A percentile compares a stretch with the other conserved stretches of the same genome.
phyloP scores from a whole-genome alignment of 2,797 vertebrate genomes.

The Anabacerthia variegaticeps region DNA sequence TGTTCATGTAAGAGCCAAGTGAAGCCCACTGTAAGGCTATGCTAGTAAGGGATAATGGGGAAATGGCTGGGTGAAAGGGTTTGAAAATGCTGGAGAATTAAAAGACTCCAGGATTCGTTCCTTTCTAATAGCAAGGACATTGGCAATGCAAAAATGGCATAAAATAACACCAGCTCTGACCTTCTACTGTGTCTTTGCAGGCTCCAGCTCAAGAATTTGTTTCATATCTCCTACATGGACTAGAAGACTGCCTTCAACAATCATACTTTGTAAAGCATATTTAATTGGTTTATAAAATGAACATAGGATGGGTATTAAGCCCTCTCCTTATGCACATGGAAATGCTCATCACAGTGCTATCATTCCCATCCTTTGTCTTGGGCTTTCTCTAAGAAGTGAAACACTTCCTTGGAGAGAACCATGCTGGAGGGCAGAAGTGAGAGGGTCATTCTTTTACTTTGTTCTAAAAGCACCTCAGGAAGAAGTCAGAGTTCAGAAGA shows the following conservation, averaged over 20 bases:
- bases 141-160: neutral
- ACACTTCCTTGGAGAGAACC: neutral
- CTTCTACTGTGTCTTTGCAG: neutral
- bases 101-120: neutral
- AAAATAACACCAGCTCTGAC: neutral
- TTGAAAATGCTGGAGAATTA: neutral
- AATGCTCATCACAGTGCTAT: neutral
- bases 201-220: neutral
- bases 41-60: neutral
- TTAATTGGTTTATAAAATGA: neutral
- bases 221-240: neutral
- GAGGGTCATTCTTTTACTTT: neutral
- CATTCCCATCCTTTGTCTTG: neutral
- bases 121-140: neutral
- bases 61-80: neutral
- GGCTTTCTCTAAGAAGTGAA: neutral
- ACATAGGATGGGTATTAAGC: neutral
- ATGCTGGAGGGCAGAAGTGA: neutral
- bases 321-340: neutral
- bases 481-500: neutral
- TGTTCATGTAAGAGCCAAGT: neutral
- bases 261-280: neutral
- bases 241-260: neutral
- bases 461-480: neutral
- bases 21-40: neutral